Conservation (phyloP, 2,888 invertebrate genomes). For the Pseudococcus viburni region DNA sequence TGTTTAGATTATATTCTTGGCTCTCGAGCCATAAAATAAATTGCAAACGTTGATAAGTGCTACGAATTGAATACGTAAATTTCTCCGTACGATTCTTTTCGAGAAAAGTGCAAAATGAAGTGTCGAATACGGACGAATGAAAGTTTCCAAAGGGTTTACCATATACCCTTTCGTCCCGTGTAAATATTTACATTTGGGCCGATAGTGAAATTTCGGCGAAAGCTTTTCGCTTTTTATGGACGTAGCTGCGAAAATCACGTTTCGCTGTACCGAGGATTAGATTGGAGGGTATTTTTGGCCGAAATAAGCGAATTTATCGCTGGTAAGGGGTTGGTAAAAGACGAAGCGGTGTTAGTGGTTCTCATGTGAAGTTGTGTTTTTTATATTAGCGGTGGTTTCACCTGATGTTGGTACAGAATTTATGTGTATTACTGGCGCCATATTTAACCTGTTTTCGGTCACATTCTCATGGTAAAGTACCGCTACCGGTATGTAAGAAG, state of each 20-base stretch:
- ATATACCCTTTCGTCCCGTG: not conserved
- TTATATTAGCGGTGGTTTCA: not conserved
- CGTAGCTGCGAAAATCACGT: no score
- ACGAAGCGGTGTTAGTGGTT: not conserved
- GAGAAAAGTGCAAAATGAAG: not conserved
- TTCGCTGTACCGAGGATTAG: not conserved
- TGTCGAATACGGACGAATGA: not conserved
- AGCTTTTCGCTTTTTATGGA: not conserved
- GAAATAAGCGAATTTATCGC: not conserved
- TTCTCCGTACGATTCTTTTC: not conserved
- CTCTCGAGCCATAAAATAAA: not conserved
- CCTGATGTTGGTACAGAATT: not conserved
- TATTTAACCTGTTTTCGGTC: conserved; percentile 2
- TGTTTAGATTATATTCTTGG: not conserved
- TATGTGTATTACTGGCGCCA: not conserved
- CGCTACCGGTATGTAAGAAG: not conserved
- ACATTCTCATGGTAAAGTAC: conserved; percentile 6
- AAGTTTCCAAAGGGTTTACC: not conserved
- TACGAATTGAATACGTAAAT: not conserved
- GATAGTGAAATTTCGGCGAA: not conserved
- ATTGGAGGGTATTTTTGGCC: not conserved
- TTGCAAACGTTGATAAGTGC: not conserved
- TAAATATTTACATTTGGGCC: conserved; percentile 1
- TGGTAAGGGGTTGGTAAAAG: not conserved
- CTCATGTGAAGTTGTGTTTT: not conserved